A percentile compares a stretch with the other conserved stretches of the same genome.
phyloP scores from a whole-genome alignment of 53 echinoderm and acorn worm genomes.

The Crossaster papposus region DNA sequence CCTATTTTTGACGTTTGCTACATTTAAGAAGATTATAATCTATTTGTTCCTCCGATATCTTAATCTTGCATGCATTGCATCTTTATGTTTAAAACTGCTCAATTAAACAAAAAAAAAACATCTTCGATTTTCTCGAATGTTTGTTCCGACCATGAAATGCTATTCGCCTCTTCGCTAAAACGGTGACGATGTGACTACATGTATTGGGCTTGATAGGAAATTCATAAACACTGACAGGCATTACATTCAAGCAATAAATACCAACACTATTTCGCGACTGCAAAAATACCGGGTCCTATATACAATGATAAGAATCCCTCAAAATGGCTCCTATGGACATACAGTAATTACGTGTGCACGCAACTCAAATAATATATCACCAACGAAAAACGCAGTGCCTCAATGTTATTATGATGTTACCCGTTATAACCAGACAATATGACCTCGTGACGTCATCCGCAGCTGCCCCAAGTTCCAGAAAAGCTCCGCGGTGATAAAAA shows the following conservation, averaged over 20 bases:
- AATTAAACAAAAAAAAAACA: no score
- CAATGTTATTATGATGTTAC: neutral
- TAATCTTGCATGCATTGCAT: no score
- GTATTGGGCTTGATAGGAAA: neutral
- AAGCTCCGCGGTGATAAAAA: neutral
- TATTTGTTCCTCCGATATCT: no score
- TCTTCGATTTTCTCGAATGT: no score
- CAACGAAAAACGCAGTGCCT: neutral
- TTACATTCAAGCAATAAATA: neutral
- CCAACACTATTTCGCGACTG: no score
- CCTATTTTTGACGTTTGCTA: no score
- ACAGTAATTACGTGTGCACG: slow-evolving; percentile 1
- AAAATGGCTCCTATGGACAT: neutral
- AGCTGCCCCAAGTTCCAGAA: neutral
- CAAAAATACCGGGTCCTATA: neutral
- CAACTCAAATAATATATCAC: neutral
- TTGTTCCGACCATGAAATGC: no score
- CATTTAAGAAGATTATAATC: no score
- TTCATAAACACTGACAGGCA: neutral
- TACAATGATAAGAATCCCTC: neutral
- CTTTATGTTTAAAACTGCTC: no score
- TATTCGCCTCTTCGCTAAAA: no score
- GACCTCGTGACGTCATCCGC: neutral
- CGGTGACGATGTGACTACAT: no score
- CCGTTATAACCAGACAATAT: neutral